Evolutionary conservation across 2,888 invertebrate species (phyloP), one percentile per base, ranked within the genome.

Genomic region (Lacanobia wlatinum): DNA sequence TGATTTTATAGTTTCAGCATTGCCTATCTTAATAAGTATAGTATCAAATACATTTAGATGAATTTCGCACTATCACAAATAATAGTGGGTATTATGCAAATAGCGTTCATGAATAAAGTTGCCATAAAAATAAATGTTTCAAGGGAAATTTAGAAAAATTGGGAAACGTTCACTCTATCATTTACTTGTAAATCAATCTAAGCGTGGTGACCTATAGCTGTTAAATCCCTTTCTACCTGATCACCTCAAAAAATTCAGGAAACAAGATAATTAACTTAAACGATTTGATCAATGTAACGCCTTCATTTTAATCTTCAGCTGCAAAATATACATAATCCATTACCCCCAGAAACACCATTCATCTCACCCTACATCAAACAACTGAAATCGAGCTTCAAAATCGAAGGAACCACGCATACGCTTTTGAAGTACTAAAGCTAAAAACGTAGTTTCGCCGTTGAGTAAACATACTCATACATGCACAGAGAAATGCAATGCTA

Each of bases 401-500:
- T 73, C 53, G 68, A 64, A 79, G 73, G 69, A 79, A 82, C 59
- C 58, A 72, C 68, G 78, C 81, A 69, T 69, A 43, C 28, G 74
- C 73, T 77, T 84, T 84, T 73, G 71, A 83, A 80, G 76, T 73
- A 71, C 59, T 63, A 73, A 76, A 83, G 70, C 76, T 78, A 78
- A 83, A 84, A 74, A 83, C 80, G 82, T 78, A 79, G 70, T 80
- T 75, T 77, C 64, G 73, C 68, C 77, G 84, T 84, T 86, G 79
- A 84, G 84, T 87, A 87, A 86, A 87, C 88, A 84, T 75, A 82
- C 79, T 48, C 75, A 52, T 73, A 70, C 83, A 78, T 85, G 85
- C 87, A 86, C 83, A 80, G 88, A 85, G 90, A 92, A 94, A 92
- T 94, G 93, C 93, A 93, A 89, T 84, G 91, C 94, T 95, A 95